A percentile compares a stretch with the other conserved stretches of the same genome.
phyloP scores from a whole-genome alignment of 2,113 vertebrate species.

The Larimichthys crocea region DNA sequence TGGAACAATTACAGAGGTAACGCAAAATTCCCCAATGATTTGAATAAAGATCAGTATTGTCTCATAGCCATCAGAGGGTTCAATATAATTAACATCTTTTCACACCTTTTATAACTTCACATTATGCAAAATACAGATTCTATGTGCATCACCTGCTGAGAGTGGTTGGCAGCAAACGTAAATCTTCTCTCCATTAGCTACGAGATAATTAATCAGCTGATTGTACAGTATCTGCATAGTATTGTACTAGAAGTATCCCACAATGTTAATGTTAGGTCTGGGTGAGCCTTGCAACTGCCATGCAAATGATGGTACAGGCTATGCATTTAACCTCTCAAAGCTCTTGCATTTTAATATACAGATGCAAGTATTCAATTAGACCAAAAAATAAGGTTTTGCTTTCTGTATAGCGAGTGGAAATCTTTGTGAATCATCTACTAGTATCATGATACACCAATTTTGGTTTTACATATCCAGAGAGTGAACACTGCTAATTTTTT shows the following conservation, averaged over 20 bases:
- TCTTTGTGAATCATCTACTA: background rate
- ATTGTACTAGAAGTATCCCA: conserved; percentile 45
- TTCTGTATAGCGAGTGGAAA: background rate
- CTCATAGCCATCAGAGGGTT: conserved; percentile 34
- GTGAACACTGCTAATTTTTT: background rate
- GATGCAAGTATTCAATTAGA: background rate
- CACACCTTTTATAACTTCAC: conserved; percentile 30
- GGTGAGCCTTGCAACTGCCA: conserved; percentile 17
- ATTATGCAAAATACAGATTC: conserved; percentile 60
- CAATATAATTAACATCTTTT: conserved; percentile 57
- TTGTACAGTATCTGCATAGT: conserved; percentile 44
- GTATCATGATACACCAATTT: background rate
- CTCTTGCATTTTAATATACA: conserved; percentile 33
- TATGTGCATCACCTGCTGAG: conserved; percentile 56
- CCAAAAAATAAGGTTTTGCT: background rate
- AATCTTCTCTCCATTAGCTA: conserved; percentile 50
- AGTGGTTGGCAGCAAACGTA: conserved; percentile 42
- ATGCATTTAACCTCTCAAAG: conserved; percentile 27
- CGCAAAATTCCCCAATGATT: conserved; percentile 51
- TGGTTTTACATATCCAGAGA: background rate
- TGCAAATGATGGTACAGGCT: conserved; percentile 30
- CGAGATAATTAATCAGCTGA: conserved; percentile 61
- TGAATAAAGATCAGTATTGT: conserved; percentile 53
- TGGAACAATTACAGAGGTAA: conserved; percentile 40
- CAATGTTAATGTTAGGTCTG: conserved; percentile 54